Evolutionary conservation across 2,797 vertebrate species (phyloP).

Genomic region (Macroramphosus scolopax): DNA sequence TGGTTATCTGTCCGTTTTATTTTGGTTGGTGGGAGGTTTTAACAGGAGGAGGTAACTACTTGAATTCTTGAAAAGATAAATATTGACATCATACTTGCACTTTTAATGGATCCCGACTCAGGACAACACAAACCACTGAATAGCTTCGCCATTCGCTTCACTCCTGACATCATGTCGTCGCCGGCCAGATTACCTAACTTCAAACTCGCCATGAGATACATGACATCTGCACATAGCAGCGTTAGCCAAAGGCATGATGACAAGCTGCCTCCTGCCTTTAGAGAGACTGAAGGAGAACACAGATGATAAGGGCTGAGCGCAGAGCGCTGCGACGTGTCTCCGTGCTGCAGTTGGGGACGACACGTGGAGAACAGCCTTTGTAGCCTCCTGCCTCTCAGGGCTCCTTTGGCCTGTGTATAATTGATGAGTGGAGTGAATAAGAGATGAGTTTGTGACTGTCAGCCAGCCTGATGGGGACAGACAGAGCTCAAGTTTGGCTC

Average conservation of each 20-base stretch:
- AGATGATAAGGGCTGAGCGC: constrained; percentile 34
- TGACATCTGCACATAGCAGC: constrained; percentile 37
- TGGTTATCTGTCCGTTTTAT: constrained; percentile 37
- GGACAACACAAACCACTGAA: background rate
- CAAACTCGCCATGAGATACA: constrained; percentile 32
- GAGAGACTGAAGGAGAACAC: constrained; percentile 40
- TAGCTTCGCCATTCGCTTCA: background rate
- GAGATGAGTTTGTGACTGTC: constrained; percentile 74
- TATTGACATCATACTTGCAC: constrained; percentile 14
- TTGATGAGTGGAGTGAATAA: constrained; percentile 74
- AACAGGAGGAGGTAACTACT: constrained; percentile 21
- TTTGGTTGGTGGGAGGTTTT: constrained; percentile 30
- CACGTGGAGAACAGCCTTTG: constrained; percentile 34
- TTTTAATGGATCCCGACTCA: constrained; percentile 14
- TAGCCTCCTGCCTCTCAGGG: constrained; percentile 69
- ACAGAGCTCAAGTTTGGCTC: constrained; percentile 71
- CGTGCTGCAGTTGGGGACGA: constrained; percentile 21
- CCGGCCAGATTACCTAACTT: constrained; percentile 25
- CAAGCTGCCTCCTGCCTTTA: constrained; percentile 54
- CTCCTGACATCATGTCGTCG: constrained; percentile 2
- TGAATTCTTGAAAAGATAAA: constrained; percentile 22
- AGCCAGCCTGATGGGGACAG: constrained; percentile 68
- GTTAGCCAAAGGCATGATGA: constrained; percentile 38
- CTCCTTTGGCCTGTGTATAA: constrained; percentile 77
- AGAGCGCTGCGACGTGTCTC: constrained; percentile 32